These are phyloP conservation scores for Cassiopea xamachana DNA, from an alignment of 30 jellyfish, hydroid and myxozoan species.

Conservation along the genomic window DNA sequence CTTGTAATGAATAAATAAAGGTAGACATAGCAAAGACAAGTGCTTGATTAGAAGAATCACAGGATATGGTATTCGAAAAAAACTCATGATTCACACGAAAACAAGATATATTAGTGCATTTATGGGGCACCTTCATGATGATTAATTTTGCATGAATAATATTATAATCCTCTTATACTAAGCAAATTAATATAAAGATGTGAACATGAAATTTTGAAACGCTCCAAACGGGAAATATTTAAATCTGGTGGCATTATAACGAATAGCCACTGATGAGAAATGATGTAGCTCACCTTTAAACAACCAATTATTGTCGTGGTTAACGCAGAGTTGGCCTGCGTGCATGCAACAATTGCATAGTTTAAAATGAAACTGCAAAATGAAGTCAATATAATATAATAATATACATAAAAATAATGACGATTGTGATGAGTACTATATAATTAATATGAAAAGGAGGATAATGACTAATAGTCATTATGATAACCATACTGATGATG, in stretches of 20 bases:
- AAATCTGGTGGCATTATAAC: neutral
- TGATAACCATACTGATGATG: too few relatives aligned
- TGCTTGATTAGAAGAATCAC: neutral
- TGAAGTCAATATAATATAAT: neutral
- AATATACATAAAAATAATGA: neutral
- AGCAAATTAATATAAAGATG: neutral
- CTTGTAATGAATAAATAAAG: neutral
- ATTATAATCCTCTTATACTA: neutral
- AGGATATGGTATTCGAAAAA: neutral
- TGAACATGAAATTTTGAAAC: too few relatives aligned
- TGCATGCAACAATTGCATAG: constrained; percentile 85
- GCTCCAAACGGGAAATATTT: too few relatives aligned
- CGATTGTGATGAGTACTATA: too few relatives aligned
- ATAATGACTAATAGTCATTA: too few relatives aligned
- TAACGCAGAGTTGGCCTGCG: constrained; percentile 94
- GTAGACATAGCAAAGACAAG: neutral
- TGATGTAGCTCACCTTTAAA: constrained; percentile 72
- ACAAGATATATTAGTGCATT: neutral
- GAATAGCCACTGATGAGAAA: neutral
- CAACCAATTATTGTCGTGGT: constrained; percentile 98
- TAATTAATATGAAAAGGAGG: too few relatives aligned
- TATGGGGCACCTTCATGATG: neutral
- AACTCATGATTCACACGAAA: neutral
- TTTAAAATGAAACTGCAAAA: constrained; percentile 72
- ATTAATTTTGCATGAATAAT: neutral